phyloP scores from a whole-genome alignment of 92 coral and sea anemone species.

The Galaxea fascicularis region DNA sequence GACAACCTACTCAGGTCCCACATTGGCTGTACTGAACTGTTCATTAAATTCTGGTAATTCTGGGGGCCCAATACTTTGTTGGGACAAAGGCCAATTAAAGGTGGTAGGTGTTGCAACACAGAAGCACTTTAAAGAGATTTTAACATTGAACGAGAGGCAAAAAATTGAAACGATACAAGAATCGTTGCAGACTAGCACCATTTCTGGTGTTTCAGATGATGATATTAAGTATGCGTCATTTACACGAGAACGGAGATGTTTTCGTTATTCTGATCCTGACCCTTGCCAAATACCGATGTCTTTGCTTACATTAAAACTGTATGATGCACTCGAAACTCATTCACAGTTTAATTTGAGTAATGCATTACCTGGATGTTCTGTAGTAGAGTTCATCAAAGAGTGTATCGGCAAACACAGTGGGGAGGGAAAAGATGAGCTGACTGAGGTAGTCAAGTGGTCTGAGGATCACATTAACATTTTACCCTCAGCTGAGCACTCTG shows the following conservation, averaged over 20 bases:
- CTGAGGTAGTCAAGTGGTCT: background rate
- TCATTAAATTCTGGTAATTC: slow-evolving; percentile 20
- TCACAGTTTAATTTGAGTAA: slow-evolving; percentile 28
- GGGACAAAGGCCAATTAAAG: background rate
- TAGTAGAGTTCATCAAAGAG: background rate
- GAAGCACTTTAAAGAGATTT: slow-evolving; percentile 25
- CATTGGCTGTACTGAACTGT: background rate
- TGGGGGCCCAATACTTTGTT: slow-evolving; percentile 7
- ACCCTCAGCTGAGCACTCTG: too few species aligned
- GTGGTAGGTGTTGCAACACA: slow-evolving; percentile 21
- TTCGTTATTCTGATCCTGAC: too few species aligned
- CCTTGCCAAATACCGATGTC: background rate
- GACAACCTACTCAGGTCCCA: background rate
- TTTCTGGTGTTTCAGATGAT: background rate
- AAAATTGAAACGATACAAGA: background rate
- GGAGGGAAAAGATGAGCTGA: slow-evolving; percentile 5
- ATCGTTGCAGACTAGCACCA: background rate
- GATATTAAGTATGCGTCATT: too few species aligned
- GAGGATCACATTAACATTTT: background rate
- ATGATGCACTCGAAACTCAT: slow-evolving; percentile 33
- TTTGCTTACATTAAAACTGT: slow-evolving; percentile 17
- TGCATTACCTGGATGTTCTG: background rate
- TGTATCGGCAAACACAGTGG: background rate
- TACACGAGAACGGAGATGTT: too few species aligned
- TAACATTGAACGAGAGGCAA: background rate